Evolutionary conservation across 2,797 vertebrate genomes (phyloP).

Genomic region (Neosilurus mollespiculum): DNA sequence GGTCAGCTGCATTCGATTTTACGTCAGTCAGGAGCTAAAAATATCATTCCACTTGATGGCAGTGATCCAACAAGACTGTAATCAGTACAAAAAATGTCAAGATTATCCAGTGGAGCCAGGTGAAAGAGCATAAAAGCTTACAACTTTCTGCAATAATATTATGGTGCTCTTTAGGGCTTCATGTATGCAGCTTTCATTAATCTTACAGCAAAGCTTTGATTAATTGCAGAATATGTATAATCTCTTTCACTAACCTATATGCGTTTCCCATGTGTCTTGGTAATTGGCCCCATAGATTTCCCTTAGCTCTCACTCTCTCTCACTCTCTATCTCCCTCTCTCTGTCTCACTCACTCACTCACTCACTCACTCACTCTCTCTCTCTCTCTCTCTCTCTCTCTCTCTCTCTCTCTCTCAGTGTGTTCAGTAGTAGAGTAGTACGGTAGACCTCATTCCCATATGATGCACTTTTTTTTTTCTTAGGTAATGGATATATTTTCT

Average conservation of each 20-base stretch:
- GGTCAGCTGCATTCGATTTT: constrained; percentile 19
- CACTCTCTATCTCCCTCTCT: neutral
- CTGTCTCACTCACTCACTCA: neutral
- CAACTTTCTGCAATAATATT: constrained; percentile 17
- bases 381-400: neutral
- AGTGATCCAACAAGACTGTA: constrained; percentile 14
- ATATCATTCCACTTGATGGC: constrained; percentile 30
- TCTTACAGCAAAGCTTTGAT: constrained; percentile 23
- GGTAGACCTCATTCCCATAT: constrained; percentile 9
- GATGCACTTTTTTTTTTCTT: constrained; percentile 2
- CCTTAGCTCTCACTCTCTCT: neutral
- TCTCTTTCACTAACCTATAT: constrained; percentile 13
- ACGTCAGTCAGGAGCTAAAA: constrained; percentile 25
- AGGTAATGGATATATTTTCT: constrained; percentile 26
- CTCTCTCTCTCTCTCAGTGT: neutral
- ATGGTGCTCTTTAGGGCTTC: neutral
- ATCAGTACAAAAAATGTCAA: constrained; percentile 26
- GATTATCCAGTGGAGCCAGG: constrained; percentile 21
- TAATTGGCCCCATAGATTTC: constrained; percentile 4
- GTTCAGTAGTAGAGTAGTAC: constrained; percentile 1
- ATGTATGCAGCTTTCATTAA: neutral
- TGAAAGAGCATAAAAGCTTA: constrained; percentile 10
- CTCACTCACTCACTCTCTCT: neutral
- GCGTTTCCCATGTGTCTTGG: neutral
- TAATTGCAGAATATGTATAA: constrained; percentile 27